Base-by-base conservation (phyloP, 2,888 invertebrate species). In the Athrips mouffetella region DNA sequence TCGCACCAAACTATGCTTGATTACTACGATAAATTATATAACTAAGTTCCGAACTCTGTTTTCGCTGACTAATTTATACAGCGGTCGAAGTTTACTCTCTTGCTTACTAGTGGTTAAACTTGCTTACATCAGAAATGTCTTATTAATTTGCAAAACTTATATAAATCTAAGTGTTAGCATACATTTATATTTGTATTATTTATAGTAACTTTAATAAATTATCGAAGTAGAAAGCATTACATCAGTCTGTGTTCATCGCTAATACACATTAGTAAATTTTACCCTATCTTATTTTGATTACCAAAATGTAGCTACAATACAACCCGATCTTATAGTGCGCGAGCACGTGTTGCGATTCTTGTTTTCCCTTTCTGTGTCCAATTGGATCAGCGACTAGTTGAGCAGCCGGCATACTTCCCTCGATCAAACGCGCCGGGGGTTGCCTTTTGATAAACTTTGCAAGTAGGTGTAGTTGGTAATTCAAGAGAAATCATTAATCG, bases 1-100 rank as follows among this genome's bases (percentile, higher is more conserved):
- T 50, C 50, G 30, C 35, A 13, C 27, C 39, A 23, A 50, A 47
- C 44, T 45, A 50, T 42, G 47, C 47, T 23, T 44, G 50, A 50
- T 50, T 47, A 44, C 47, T 18, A 30, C 35, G 42, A 47, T 42
- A 50, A 50, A 47, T 47, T 50, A 47, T 46, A 50, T 46, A 50
- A 50, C 47, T 46, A 27, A 31, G 27, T 41, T 46, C 27, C 33
- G 13, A 50, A 47, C 50, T 50, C 40, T 10, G 31, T 31, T 44
- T 44, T 44, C 25, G 33, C 42, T 20, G 25, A 44, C 37, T 42
- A 47, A 39, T 41, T 47, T 45, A 45, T 45, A 7, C 33, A 11
- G 45, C 45, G 33, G 35, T 21, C 18, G 27, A 31, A 44, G 44
- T 44, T 44, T 20, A 11, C 44, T 41, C 41, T 41, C 41, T 15